phyloP scores from a whole-genome alignment of 1,140 invertebrate genomes.

The Ylistrum balloti region DNA sequence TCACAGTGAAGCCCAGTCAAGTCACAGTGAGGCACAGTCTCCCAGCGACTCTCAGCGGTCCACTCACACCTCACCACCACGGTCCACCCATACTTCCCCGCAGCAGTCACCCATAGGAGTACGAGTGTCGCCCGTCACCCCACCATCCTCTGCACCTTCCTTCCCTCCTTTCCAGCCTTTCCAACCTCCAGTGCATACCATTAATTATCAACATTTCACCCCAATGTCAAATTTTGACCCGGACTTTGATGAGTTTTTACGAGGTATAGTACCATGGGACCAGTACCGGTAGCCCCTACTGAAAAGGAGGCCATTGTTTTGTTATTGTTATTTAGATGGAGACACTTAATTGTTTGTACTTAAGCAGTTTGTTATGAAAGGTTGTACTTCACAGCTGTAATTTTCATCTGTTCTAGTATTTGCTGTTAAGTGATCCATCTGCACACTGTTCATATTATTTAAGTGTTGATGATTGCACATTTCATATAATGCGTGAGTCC shows the following conservation, averaged over 20 bases:
- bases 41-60: not conserved
- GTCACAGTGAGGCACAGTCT: constrained; percentile 10
- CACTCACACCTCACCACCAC: constrained; percentile 21
- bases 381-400: not conserved
- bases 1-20: constrained; percentile 51
- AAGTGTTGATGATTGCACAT: not conserved
- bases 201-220: constrained; percentile 48
- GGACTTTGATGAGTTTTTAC: constrained; percentile 78
- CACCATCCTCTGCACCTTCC: constrained; percentile 54
- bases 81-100: constrained; percentile 32
- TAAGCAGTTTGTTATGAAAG: not conserved
- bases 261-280: constrained; percentile 69
- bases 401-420: not conserved
- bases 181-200: constrained; percentile 53
- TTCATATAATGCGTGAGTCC: constrained; percentile 12
- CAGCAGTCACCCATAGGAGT: constrained; percentile 52
- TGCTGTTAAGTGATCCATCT: not conserved
- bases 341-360: constrained; percentile 4
- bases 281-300: constrained; percentile 57
- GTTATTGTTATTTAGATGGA: not conserved
- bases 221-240: constrained; percentile 62
- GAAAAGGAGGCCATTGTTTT: not conserved
- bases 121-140: constrained; percentile 56
- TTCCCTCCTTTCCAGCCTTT: constrained; percentile 52
- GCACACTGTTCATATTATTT: constrained; percentile 35